Percentiles rank a stretch among this genome's conserved stretches.
phyloP scores from a whole-genome alignment of 2,797 vertebrate species.

The Synaphobranchus kaupii region DNA sequence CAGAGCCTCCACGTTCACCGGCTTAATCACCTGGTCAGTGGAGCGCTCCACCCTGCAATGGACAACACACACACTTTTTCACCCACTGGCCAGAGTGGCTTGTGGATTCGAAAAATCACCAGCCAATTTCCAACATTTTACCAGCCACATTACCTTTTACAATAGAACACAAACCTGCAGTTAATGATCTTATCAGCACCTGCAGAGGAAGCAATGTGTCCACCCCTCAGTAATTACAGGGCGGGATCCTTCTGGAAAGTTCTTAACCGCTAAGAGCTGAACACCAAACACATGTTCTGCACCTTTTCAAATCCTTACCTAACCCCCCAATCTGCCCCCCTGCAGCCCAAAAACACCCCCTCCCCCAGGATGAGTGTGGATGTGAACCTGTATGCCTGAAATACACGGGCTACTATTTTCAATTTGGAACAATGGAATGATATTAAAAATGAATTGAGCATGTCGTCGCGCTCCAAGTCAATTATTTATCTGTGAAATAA shows the following conservation, averaged over 20 bases:
- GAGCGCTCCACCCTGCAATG: constrained; percentile 89
- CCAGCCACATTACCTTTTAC: no score
- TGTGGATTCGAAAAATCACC: no score
- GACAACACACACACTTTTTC: constrained; percentile 15
- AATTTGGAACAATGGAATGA: neutral
- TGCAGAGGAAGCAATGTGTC: neutral
- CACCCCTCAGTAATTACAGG: constrained; percentile 11
- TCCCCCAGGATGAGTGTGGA: no score
- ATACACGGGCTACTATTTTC: constrained; percentile 11
- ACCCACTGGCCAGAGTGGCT: neutral
- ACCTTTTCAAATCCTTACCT: neutral
- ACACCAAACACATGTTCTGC: neutral
- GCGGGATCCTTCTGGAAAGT: neutral
- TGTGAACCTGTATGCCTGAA: neutral
- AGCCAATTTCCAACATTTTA: no score
- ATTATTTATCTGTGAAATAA: constrained; percentile 64
- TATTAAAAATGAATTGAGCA: constrained; percentile 48
- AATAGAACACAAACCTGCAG: neutral
- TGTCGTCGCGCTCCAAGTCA: constrained; percentile 46
- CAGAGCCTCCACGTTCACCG: constrained; percentile 92
- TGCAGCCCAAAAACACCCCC: neutral
- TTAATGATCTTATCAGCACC: neutral
- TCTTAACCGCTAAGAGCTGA: neutral
- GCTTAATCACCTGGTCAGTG: constrained; percentile 97
- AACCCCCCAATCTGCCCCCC: neutral